Conservation (phyloP, 2,797 vertebrate genomes). For the Buceros bicornis region DNA sequence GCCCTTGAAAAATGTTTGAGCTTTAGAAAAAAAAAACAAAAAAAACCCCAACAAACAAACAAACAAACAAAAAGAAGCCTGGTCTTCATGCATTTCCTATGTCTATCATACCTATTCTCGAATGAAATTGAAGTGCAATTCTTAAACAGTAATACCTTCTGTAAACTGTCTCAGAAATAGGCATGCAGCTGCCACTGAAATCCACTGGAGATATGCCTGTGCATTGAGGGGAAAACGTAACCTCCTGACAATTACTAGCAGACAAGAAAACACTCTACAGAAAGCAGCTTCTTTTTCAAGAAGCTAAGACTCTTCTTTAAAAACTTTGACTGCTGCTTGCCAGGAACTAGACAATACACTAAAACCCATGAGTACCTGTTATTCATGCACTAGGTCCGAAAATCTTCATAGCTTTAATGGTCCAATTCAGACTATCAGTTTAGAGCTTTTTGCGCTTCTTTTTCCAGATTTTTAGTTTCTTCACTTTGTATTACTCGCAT, state of each 20-base stretch:
- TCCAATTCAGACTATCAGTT: background rate
- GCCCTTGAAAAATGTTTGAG: background rate
- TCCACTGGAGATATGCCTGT: background rate
- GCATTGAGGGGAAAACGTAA: background rate
- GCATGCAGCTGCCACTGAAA: background rate
- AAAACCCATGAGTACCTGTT: conserved; percentile 23
- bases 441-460: background rate
- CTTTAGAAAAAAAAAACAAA: background rate
- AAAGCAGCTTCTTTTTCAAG: background rate
- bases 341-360: background rate
- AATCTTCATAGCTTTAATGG: conserved; percentile 15
- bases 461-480: background rate
- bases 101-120: background rate
- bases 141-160: background rate
- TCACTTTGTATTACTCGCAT: background rate
- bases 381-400: conserved; percentile 12
- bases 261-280: background rate
- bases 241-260: background rate
- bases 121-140: background rate
- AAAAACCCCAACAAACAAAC: too few relatives aligned
- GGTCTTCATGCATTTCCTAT: background rate
- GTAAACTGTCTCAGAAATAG: background rate
- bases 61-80: background rate
- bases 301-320: background rate
- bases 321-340: conserved; percentile 44